These are phyloP conservation scores for Andrena chrysosceles DNA, from an alignment of 2,888 invertebrate species.

Conservation along the genomic window DNA sequence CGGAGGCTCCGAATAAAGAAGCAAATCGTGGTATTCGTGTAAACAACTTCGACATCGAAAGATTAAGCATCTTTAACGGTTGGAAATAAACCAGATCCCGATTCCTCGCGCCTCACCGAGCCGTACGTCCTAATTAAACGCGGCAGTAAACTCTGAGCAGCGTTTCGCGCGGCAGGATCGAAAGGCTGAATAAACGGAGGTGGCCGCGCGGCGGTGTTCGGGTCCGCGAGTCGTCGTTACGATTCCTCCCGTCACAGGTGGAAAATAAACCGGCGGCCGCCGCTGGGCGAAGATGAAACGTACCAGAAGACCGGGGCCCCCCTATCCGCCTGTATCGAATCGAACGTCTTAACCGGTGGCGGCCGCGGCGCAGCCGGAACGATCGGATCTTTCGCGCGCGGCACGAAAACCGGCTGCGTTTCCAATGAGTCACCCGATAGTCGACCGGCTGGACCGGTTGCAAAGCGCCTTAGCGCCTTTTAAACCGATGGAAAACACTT, in stretches of 20 bases:
- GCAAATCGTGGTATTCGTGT: slow-evolving; percentile 42
- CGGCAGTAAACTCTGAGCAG: slow-evolving; percentile 19
- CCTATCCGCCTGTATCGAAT: slow-evolving; percentile 26
- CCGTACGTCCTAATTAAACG: slow-evolving; percentile 40
- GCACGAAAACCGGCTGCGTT: slow-evolving; percentile 66
- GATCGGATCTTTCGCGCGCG: slow-evolving; percentile 53
- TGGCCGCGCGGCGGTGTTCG: background rate
- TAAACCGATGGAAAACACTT: slow-evolving; percentile 83
- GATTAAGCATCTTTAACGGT: slow-evolving; percentile 16
- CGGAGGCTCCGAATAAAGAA: slow-evolving; percentile 33
- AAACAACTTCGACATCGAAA: slow-evolving; percentile 36
- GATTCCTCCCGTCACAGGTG: slow-evolving; percentile 2
- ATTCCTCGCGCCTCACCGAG: background rate
- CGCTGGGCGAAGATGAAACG: background rate
- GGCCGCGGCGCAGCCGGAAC: slow-evolving; percentile 23
- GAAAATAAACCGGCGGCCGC: slow-evolving; percentile 10
- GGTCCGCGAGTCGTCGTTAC: background rate
- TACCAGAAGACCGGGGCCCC: slow-evolving; percentile 9
- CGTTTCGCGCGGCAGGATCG: background rate
- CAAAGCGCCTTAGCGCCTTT: slow-evolving; percentile 66
- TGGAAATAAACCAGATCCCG: slow-evolving; percentile 33
- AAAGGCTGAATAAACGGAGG: slow-evolving; percentile 14
- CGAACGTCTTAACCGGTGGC: slow-evolving; percentile 46
- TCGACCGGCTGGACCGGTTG: slow-evolving; percentile 67
- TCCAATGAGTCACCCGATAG: slow-evolving; percentile 60